Base-by-base conservation (phyloP, 2,888 invertebrate genomes). In the Orthosia gracilis region DNA sequence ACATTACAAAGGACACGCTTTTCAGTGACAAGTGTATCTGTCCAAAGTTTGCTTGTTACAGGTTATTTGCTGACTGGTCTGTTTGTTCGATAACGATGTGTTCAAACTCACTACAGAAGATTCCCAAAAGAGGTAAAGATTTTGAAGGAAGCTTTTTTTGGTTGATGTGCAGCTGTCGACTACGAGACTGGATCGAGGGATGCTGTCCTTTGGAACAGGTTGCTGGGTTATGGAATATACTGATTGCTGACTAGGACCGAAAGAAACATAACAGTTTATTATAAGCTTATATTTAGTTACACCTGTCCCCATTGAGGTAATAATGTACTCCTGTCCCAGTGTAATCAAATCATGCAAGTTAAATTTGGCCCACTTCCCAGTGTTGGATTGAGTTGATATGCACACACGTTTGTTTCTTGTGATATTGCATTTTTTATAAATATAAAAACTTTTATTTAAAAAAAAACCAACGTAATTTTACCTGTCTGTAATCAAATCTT, bases 41-140 rank as follows among this genome's bases (percentile, higher is more conserved):
- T 70, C 70, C 18, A 15, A 69, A 70, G 40, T 69, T 70, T 2
- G 11, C 23, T 70, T 70, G 70, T 70, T 70, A 69, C 3, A 40
- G 5, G 9, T 31, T 23, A 0, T 50, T 11, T 50, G 68, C 68
- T 40, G 45, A 66, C 49, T 1, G 40, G 13, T 40, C 15, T n/a
- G 40, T 52, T 45, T 15, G 15, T 40, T 52, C 50, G 18, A 15
- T 67, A 69, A 50, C 40, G 17, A 64, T 18, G 18, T 12, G 15
- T 21, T 12, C 9, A 66, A 45, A 17, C 21, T 45, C 21, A 23
- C 21, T n/a, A 21, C 52, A 21, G n/a, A 18, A 11, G 40, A 40
- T 9, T 40, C 40, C 40, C 40, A 40, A 31, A 31, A 52, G n/a
- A n/a, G n/a, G 11, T 52, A 2, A 50, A 11, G n/a, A 3, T 52